A percentile compares a stretch with the other conserved stretches of the same genome.
These are phyloP conservation scores for Sinotaia quadrata DNA, from an alignment of 2,888 invertebrate genomes.

Conservation along the genomic window DNA sequence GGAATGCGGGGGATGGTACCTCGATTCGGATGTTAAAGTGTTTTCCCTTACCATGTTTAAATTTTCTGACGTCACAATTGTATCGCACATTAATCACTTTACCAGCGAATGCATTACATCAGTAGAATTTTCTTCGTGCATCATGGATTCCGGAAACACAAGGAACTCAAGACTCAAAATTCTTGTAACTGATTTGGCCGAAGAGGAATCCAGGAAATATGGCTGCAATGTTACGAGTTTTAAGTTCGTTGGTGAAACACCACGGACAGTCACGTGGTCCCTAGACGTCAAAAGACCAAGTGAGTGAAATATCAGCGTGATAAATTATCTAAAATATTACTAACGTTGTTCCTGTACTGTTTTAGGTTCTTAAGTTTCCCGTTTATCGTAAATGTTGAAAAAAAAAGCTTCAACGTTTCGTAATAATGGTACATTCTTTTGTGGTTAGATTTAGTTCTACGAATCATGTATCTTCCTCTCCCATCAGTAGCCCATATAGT, in stretches of 20 bases:
- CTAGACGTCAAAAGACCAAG: background rate
- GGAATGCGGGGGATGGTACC: constrained; percentile 8
- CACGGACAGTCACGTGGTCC: background rate
- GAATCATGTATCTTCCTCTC: too few relatives aligned
- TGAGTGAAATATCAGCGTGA: too few relatives aligned
- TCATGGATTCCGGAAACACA: background rate
- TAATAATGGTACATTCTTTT: too few relatives aligned
- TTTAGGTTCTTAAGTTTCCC: too few relatives aligned
- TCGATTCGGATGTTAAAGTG: constrained; percentile 3
- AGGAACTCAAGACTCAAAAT: background rate
- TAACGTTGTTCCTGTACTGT: too few relatives aligned
- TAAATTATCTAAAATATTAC: too few relatives aligned
- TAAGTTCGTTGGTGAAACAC: background rate
- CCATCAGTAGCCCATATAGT: too few relatives aligned
- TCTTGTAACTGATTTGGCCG: constrained; percentile 9
- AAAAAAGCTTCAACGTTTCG: too few relatives aligned
- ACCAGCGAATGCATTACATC: background rate
- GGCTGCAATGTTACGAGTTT: background rate
- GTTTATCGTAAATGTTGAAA: too few relatives aligned
- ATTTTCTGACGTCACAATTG: background rate
- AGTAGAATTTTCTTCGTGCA: constrained; percentile 9
- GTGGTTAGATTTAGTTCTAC: too few relatives aligned
- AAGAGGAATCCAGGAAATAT: constrained; percentile 2
- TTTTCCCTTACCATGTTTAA: constrained; percentile 1
- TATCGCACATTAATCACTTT: background rate